Evolutionary conservation across 2,888 invertebrate species (phyloP).

Genomic region (Selenia dentaria): DNA sequence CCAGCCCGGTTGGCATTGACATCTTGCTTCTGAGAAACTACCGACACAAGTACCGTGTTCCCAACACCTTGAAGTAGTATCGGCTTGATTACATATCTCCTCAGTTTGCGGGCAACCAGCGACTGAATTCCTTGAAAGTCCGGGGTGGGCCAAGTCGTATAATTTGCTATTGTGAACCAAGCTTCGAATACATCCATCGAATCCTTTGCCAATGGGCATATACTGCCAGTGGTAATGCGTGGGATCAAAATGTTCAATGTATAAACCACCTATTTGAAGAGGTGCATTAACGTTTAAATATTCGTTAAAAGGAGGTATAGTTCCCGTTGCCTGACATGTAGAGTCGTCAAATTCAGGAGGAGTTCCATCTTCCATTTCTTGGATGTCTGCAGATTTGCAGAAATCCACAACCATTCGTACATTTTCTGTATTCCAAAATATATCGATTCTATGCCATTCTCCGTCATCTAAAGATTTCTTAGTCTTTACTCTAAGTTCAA

Average conservation of each 20-base stretch:
- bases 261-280: constrained; percentile 96
- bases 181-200: constrained; percentile 98
- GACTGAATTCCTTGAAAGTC: constrained; percentile 92
- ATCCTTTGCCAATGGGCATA: constrained; percentile 95
- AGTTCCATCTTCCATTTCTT: constrained; percentile 95
- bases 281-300: constrained; percentile 98
- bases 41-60: constrained; percentile 98
- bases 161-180: constrained; percentile 97
- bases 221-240: constrained; percentile 96
- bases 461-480: constrained; percentile 96
- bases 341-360: constrained; percentile 95
- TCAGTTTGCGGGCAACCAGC: constrained; percentile 97
- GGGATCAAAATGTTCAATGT: constrained; percentile 95
- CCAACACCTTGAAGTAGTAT: constrained; percentile 94
- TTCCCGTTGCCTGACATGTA: constrained; percentile 95
- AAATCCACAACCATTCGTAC: constrained; percentile 97
- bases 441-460: constrained; percentile 98
- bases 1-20: constrained; percentile 98
- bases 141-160: constrained; percentile 97
- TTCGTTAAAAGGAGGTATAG: constrained; percentile 97
- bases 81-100: constrained; percentile 94
- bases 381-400: constrained; percentile 95
- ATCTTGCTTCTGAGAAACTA: constrained; percentile 94
- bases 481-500: constrained; percentile 93
- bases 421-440: constrained; percentile 97